phyloP scores from a whole-genome alignment of 2,888 invertebrate genomes.

The Pantelozetes paolii region DNA sequence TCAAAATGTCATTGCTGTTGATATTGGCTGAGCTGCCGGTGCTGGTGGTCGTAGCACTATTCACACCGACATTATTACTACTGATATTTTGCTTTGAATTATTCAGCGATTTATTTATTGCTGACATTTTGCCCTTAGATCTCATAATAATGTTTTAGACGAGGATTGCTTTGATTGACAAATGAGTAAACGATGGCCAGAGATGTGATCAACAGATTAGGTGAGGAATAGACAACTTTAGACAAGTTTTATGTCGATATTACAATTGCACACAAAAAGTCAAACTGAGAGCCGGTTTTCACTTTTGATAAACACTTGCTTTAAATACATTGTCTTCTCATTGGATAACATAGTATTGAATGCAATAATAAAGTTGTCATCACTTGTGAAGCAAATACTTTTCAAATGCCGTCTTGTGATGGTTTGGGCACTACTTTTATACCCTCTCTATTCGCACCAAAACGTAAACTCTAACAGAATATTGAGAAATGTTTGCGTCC shows the following conservation, averaged over 20 bases:
- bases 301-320: neutral
- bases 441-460: neutral
- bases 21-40: neutral
- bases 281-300: neutral
- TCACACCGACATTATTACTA: slow-evolving; percentile 17
- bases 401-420: neutral
- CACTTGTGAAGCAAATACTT: too few species aligned
- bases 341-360: too few species aligned
- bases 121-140: slow-evolving; percentile 36
- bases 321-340: neutral
- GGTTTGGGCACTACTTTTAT: neutral
- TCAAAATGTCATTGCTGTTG: slow-evolving; percentile 34
- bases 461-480: neutral
- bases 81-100: slow-evolving; percentile 33
- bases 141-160: slow-evolving; percentile 26
- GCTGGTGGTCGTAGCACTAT: neutral
- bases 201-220: too few species aligned
- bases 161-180: neutral
- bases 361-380: too few species aligned
- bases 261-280: neutral
- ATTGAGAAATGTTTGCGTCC: slow-evolving; percentile 26
- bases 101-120: slow-evolving; percentile 37
- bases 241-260: too few species aligned
- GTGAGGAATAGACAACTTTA: too few species aligned
- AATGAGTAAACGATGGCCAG: neutral